Percentiles rank a stretch among this genome's conserved stretches.
phyloP scores from a whole-genome alignment of 2,888 invertebrate species.

The Mythimna pallens region DNA sequence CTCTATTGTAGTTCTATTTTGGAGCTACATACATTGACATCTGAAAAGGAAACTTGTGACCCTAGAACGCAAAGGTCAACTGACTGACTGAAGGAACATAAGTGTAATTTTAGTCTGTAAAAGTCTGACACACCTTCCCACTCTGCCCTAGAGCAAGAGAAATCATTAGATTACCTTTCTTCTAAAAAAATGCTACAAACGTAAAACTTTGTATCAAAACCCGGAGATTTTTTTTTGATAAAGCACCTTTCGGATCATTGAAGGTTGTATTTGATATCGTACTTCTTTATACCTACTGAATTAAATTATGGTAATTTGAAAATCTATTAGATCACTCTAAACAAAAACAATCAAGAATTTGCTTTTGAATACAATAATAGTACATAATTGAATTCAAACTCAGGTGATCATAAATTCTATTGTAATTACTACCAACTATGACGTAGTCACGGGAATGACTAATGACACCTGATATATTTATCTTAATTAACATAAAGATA shows the following conservation, averaged over 20 bases:
- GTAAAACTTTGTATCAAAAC: neutral
- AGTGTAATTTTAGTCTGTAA: too few relatives aligned
- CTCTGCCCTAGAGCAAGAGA: too few relatives aligned
- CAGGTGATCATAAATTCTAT: conserved; percentile 38
- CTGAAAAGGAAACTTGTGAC: too few relatives aligned
- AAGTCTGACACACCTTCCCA: too few relatives aligned
- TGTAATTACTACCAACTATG: conserved; percentile 35
- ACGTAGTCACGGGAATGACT: conserved; percentile 45
- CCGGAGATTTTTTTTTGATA: too few relatives aligned
- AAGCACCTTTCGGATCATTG: too few relatives aligned
- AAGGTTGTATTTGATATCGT: too few relatives aligned
- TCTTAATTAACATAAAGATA: conserved; percentile 42
- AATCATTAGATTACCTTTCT: too few relatives aligned
- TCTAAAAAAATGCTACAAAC: too few relatives aligned
- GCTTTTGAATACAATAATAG: conserved; percentile 21
- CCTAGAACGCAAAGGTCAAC: too few relatives aligned
- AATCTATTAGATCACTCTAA: neutral
- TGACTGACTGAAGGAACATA: too few relatives aligned
- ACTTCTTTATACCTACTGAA: neutral
- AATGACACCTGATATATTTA: conserved; percentile 43
- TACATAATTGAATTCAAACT: conserved; percentile 43
- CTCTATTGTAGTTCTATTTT: neutral
- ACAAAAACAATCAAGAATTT: conserved; percentile 5
- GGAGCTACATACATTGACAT: too few relatives aligned
- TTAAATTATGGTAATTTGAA: neutral